Evolutionary conservation across 2,797 vertebrate species (phyloP).

Genomic region (Neomorphus geoffroyi): DNA sequence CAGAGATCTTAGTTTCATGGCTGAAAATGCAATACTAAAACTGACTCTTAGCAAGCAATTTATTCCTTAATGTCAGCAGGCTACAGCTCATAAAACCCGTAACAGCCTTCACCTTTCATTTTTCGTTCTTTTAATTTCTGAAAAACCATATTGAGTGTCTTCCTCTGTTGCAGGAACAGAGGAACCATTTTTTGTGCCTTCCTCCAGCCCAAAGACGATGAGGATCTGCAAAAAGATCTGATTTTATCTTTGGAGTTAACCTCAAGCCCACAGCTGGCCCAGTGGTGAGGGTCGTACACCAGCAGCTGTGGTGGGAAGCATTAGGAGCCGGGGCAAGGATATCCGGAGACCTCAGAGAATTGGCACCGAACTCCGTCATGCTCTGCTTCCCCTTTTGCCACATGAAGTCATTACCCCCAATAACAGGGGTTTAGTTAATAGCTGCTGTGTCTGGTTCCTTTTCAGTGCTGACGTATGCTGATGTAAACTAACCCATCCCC

Average conservation of each 20-base stretch:
- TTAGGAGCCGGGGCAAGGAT: not conserved
- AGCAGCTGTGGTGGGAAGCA: not conserved
- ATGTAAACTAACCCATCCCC: not conserved
- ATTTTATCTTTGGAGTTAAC: not conserved
- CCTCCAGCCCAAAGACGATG: not conserved
- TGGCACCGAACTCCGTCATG: fast-evolving
- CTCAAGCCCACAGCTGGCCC: not conserved
- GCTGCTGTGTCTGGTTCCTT: not conserved
- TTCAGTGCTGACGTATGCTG: not conserved
- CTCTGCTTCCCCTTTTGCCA: not conserved
- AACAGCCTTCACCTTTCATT: not conserved
- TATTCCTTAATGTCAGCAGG: not conserved
- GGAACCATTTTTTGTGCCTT: not conserved
- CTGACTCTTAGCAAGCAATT: not conserved
- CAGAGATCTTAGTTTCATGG: not conserved
- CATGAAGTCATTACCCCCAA: not conserved
- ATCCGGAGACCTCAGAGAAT: not conserved
- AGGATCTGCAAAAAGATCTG: not conserved
- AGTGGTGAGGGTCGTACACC: not conserved
- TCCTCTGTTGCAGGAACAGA: not conserved
- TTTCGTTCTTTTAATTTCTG: not conserved
- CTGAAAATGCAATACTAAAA: not conserved
- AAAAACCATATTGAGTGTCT: not conserved
- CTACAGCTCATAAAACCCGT: not conserved
- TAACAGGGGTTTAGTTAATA: not conserved